phyloP scores from a whole-genome alignment of 2,888 invertebrate genomes.

The Coleophora flavipennella region DNA sequence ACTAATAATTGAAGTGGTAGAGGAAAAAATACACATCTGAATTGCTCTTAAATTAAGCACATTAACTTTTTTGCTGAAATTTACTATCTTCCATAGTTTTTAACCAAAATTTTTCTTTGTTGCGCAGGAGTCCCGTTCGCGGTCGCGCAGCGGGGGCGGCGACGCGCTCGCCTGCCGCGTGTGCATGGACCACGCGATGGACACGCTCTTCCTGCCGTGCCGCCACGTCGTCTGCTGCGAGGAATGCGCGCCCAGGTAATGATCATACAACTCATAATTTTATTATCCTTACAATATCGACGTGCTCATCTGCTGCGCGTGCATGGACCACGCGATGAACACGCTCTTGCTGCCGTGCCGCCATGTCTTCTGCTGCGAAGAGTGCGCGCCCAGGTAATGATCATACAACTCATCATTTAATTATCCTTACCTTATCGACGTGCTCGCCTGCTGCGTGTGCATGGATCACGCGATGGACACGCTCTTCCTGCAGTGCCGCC shows the following conservation, averaged over 20 bases:
- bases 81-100: too few species aligned
- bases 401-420: too few species aligned
- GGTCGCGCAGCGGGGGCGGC: slow-evolving; percentile 51
- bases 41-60: too few species aligned
- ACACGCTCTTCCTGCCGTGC: slow-evolving; percentile 89
- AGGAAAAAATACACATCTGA: too few species aligned
- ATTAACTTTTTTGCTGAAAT: too few species aligned
- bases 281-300: too few species aligned
- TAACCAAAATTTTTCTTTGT: slow-evolving; percentile 11
- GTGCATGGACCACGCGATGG: slow-evolving; percentile 88
- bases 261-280: too few species aligned
- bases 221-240: slow-evolving; percentile 89
- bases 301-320: slow-evolving; percentile 83
- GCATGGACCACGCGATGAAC: slow-evolving; percentile 88
- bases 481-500: slow-evolving; percentile 90
- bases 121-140: slow-evolving; percentile 37
- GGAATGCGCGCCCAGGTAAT: slow-evolving; percentile 79
- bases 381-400: slow-evolving; percentile 78
- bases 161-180: slow-evolving; percentile 85
- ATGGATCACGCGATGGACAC: slow-evolving; percentile 89
- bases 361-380: slow-evolving; percentile 87
- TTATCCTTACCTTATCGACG: too few species aligned
- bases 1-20: too few species aligned
- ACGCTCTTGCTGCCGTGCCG: slow-evolving; percentile 90
- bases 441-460: slow-evolving; percentile 86